Conservation (phyloP, 2,113 vertebrate genomes). For the Percopsis transmontana region DNA sequence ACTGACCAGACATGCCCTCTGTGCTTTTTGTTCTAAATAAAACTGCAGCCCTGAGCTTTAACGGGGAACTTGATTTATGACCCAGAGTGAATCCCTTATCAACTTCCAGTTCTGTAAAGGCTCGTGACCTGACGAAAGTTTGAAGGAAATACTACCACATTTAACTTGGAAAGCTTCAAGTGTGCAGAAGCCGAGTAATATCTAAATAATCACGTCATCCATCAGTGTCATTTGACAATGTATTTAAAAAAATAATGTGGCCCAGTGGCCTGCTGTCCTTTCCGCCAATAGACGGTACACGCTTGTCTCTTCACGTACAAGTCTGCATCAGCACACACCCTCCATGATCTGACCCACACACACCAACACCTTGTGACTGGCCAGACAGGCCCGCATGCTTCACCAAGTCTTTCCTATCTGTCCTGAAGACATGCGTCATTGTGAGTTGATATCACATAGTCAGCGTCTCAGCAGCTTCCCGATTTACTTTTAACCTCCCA, state of each 20-base stretch:
- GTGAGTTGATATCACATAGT: slow-evolving; percentile 67
- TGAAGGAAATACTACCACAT: slow-evolving; percentile 29
- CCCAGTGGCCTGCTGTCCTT: no score
- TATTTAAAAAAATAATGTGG: neutral
- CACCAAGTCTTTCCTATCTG: slow-evolving; percentile 77
- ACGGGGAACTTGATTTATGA: slow-evolving; percentile 76
- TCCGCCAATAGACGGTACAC: no score
- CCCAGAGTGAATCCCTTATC: slow-evolving; percentile 70
- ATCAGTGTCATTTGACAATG: neutral
- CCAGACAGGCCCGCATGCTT: slow-evolving; percentile 68
- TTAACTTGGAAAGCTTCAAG: slow-evolving; percentile 4
- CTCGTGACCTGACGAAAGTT: slow-evolving; percentile 70
- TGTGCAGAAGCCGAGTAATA: neutral
- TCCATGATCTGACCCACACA: slow-evolving; percentile 54
- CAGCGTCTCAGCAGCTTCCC: slow-evolving; percentile 76
- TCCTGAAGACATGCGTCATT: slow-evolving; percentile 69
- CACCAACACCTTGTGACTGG: slow-evolving; percentile 70
- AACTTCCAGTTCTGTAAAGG: slow-evolving; percentile 71
- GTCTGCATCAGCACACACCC: slow-evolving; percentile 2
- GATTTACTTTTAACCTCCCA: slow-evolving; percentile 59
- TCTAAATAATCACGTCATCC: no score
- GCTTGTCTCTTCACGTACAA: no score
- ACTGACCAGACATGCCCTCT: slow-evolving; percentile 59
- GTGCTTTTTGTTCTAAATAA: slow-evolving; percentile 60
- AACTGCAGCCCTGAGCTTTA: slow-evolving; percentile 36